Conservation (phyloP, 2,797 vertebrate species). For the Peromyscus melanophrys region DNA sequence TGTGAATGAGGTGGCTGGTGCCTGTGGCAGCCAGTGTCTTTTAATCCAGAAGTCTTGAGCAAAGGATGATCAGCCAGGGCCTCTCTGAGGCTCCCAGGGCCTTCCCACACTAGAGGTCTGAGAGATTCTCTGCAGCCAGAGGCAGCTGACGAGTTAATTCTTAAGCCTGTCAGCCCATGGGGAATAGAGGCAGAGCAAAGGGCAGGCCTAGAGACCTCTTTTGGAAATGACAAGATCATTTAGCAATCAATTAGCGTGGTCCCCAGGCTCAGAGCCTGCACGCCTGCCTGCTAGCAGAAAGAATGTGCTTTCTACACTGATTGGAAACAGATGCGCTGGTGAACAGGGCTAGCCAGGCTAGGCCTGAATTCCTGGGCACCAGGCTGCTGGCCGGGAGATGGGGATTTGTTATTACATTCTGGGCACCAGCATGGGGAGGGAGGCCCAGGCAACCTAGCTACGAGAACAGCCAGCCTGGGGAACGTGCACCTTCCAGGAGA, state of each 20-base stretch:
- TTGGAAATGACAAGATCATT: slow-evolving; percentile 91
- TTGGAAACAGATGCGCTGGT: slow-evolving; percentile 90
- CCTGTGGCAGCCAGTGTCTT: not conserved
- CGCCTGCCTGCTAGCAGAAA: slow-evolving; percentile 77
- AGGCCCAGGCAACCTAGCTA: slow-evolving; percentile 80
- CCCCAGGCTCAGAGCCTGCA: slow-evolving; percentile 79
- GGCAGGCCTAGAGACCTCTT: slow-evolving; percentile 84
- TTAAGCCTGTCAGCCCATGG: not conserved
- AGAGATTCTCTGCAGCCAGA: not conserved
- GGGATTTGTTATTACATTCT: slow-evolving; percentile 72
- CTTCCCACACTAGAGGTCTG: not conserved
- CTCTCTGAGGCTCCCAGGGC: not conserved
- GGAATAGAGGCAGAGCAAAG: slow-evolving; percentile 76
- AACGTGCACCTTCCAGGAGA: slow-evolving; percentile 73
- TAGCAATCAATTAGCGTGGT: slow-evolving; percentile 86
- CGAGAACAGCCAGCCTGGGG: slow-evolving; percentile 69
- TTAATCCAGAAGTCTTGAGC: not conserved
- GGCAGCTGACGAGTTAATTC: slow-evolving; percentile 75
- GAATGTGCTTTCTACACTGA: slow-evolving; percentile 86
- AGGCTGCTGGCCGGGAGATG: slow-evolving; percentile 81
- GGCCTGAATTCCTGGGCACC: slow-evolving; percentile 88
- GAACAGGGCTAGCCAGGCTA: slow-evolving; percentile 73
- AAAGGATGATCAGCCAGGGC: not conserved
- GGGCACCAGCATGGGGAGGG: slow-evolving; percentile 22
- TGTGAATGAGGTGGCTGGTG: not conserved